Conservation (phyloP, 2,113 vertebrate species). For the Phodopus roborovskii region DNA sequence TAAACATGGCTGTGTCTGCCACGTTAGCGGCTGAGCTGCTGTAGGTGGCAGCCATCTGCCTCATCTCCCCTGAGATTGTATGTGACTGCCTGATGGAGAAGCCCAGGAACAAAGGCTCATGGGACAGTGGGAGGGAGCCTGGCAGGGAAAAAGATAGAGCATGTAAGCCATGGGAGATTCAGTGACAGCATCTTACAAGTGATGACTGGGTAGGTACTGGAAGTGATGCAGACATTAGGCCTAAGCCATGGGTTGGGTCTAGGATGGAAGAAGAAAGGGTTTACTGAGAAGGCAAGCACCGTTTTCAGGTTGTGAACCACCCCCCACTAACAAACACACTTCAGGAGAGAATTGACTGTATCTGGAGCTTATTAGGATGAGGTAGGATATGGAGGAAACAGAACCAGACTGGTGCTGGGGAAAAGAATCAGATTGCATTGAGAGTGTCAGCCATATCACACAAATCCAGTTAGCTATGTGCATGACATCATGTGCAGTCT, state of each 20-base stretch:
- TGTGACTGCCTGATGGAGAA: no score
- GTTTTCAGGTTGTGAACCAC: neutral
- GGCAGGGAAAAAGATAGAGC: neutral
- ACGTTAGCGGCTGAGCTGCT: neutral
- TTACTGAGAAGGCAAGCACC: neutral
- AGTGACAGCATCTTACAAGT: neutral
- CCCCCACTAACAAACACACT: neutral
- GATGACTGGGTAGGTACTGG: neutral
- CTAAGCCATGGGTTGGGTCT: neutral
- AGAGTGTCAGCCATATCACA: neutral
- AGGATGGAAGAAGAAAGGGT: neutral
- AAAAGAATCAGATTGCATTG: neutral
- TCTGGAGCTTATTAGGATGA: neutral
- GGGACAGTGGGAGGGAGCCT: neutral
- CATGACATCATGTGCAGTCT: neutral
- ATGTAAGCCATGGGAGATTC: neutral
- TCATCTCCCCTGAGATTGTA: neutral
- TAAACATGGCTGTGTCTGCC: neutral
- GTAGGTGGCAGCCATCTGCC: neutral
- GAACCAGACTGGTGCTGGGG: fast-evolving
- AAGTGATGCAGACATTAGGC: neutral
- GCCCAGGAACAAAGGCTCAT: neutral
- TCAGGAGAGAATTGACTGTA: neutral
- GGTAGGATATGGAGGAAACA: neutral
- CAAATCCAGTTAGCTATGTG: neutral